Percentiles rank a stretch among this genome's conserved stretches.
phyloP scores from a whole-genome alignment of 2,113 vertebrate species.

The Tetrax tetrax region DNA sequence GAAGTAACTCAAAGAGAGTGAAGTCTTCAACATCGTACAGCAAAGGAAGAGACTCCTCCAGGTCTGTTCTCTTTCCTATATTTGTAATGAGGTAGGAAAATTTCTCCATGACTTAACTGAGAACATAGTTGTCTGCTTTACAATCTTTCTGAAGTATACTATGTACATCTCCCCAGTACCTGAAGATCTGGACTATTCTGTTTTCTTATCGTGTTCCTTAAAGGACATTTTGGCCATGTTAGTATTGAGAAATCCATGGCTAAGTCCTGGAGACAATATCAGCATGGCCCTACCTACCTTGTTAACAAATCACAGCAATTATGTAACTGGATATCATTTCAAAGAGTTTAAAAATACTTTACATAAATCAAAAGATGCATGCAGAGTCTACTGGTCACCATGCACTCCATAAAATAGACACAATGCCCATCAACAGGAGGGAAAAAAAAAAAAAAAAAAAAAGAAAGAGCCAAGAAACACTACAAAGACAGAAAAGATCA shows the following conservation, averaged over 20 bases:
- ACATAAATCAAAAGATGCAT: slow-evolving; percentile 7
- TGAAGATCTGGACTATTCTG: not conserved
- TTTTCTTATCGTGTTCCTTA: not conserved
- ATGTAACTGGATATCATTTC: not conserved
- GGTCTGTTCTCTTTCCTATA: not conserved
- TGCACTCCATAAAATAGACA: not conserved
- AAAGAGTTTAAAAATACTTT: not conserved
- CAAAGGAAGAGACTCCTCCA: not conserved
- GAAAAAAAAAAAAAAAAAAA: not conserved
- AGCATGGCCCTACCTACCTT: not conserved
- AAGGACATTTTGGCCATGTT: not conserved
- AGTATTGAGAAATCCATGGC: not conserved
- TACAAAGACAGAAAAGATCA: not conserved
- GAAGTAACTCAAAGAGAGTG: not conserved
- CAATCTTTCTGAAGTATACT: not conserved
- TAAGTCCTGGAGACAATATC: not conserved
- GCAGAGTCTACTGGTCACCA: not conserved
- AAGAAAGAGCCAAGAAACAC: slow-evolving; percentile 3
- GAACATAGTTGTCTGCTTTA: not conserved
- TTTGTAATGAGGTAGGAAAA: not conserved
- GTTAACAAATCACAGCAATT: not conserved
- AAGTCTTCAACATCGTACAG: not conserved
- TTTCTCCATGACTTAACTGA: not conserved
- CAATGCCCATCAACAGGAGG: not conserved
- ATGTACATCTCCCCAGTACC: not conserved